A percentile compares a stretch with the other conserved stretches of the same genome.
Evolutionary conservation across 2,113 vertebrate species (phyloP).

Genomic region (Macaca mulatta): DNA sequence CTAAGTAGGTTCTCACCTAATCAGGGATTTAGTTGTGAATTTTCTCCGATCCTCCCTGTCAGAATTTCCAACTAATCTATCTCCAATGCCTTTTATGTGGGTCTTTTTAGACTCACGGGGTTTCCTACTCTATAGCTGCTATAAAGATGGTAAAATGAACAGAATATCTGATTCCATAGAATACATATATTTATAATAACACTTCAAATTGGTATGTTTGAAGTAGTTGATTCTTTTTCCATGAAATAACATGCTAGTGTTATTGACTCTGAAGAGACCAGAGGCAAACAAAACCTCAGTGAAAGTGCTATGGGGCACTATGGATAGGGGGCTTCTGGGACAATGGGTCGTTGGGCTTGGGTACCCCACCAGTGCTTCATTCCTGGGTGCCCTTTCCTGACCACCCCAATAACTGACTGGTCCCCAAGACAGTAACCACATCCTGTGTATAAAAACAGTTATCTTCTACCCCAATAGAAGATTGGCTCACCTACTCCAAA

Average conservation of each 20-base stretch:
- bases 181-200: neutral
- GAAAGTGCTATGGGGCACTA: neutral
- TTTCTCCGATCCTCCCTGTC: neutral
- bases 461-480: neutral
- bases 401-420: neutral
- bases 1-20: neutral
- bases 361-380: neutral
- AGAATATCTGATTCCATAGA: neutral
- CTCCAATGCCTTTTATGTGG: neutral
- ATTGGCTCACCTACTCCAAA: neutral
- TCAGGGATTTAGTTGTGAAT: neutral
- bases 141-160: neutral
- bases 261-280: neutral
- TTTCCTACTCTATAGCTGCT: neutral
- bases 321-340: neutral
- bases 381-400: neutral
- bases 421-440: neutral
- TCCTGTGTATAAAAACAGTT: neutral
- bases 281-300: neutral
- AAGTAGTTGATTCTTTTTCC: neutral
- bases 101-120: neutral
- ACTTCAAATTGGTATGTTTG: neutral
- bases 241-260: neutral
- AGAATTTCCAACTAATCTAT: neutral
- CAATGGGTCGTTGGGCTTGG: neutral